These are phyloP conservation scores for Lycocerus yunnanus DNA, from an alignment of 2,888 invertebrate species.

Conservation along the genomic window DNA sequence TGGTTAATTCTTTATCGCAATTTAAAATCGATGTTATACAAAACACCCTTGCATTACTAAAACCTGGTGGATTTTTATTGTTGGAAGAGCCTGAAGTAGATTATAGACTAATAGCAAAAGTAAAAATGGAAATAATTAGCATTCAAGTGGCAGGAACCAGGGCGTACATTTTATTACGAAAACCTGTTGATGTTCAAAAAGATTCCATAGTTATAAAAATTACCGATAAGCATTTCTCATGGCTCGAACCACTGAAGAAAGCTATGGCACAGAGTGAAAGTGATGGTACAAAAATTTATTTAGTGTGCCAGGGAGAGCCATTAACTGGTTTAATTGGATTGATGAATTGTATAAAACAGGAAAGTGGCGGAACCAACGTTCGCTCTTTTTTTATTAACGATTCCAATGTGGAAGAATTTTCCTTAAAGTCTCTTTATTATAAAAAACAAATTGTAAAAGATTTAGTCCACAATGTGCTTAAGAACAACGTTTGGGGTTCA, in stretches of 20 bases:
- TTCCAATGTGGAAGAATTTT: conserved; percentile 64
- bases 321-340: conserved; percentile 83
- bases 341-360: conserved; percentile 86
- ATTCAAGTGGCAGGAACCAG: conserved; percentile 68
- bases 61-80: conserved; percentile 71
- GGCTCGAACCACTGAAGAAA: conserved; percentile 82
- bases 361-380: conserved; percentile 80
- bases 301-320: conserved; percentile 72
- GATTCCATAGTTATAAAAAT: conserved; percentile 64
- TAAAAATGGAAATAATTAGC: conserved; percentile 62
- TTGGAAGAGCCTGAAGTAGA: conserved; percentile 69
- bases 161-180: conserved; percentile 71
- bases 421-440: conserved; percentile 63
- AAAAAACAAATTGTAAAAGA: conserved; percentile 71
- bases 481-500: conserved; percentile 83
- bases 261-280: conserved; percentile 70
- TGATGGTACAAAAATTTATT: conserved; percentile 65
- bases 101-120: conserved; percentile 47
- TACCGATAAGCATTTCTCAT: conserved; percentile 72
- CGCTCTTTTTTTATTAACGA: conserved; percentile 75
- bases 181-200: conserved; percentile 51
- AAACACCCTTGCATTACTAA: conserved; percentile 66
- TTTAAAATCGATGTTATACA: conserved; percentile 59
- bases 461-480: conserved; percentile 83
- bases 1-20: conserved; percentile 67